These are phyloP conservation scores for Netta rufina DNA, from an alignment of 2,797 vertebrate genomes.

Conservation along the genomic window DNA sequence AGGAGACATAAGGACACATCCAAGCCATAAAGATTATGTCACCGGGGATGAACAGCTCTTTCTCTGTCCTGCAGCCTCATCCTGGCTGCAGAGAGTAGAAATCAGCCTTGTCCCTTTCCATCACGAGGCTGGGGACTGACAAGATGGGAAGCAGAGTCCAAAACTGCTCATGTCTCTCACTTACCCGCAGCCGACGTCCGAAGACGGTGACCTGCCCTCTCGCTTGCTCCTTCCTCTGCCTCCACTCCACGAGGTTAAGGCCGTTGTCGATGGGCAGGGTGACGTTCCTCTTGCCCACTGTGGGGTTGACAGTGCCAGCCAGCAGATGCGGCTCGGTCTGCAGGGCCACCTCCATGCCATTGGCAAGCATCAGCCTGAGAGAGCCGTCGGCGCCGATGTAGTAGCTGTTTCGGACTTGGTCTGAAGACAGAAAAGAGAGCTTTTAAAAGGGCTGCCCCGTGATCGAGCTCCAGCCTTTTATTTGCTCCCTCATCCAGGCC, in stretches of 20 bases:
- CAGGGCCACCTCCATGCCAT: slow-evolving; percentile 97
- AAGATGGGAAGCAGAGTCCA: background rate
- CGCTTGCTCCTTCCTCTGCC: slow-evolving; percentile 95
- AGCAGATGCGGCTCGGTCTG: slow-evolving; percentile 97
- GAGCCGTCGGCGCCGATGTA: slow-evolving; percentile 95
- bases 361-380: slow-evolving; percentile 91
- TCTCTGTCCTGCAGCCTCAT: background rate
- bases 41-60: background rate
- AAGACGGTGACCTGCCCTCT: slow-evolving; percentile 96
- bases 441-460: background rate
- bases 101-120: background rate
- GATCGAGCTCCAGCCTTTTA: background rate
- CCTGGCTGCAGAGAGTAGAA: background rate
- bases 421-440: slow-evolving; percentile 69
- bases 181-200: slow-evolving; percentile 94
- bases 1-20: background rate
- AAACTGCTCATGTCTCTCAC: background rate
- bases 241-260: slow-evolving; percentile 97
- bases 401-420: slow-evolving; percentile 98
- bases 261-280: slow-evolving; percentile 96
- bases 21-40: background rate
- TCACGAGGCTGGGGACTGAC: background rate
- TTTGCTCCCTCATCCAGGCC: background rate
- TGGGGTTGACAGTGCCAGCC: slow-evolving; percentile 95
- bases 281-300: slow-evolving; percentile 95